Evolutionary conservation across 2,113 vertebrate genomes (phyloP).

Genomic region (Paradisaea rubra): DNA sequence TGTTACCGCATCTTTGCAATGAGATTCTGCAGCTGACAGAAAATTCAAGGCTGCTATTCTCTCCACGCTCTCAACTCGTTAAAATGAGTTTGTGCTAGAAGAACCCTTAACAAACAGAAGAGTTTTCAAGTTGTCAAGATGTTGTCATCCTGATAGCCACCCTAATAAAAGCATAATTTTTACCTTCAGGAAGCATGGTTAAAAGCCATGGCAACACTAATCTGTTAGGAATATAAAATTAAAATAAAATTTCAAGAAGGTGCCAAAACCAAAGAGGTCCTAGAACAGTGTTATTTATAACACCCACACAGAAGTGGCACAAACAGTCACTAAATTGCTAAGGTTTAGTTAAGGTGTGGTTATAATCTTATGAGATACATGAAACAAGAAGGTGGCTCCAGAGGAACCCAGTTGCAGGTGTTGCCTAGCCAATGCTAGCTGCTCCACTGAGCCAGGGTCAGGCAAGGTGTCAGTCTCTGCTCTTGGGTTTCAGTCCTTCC

Average conservation of each 20-base stretch:
- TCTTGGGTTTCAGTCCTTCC: background rate
- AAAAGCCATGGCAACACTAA: background rate
- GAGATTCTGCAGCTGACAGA: background rate
- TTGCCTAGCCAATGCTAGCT: background rate
- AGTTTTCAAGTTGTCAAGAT: background rate
- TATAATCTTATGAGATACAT: background rate
- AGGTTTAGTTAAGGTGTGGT: background rate
- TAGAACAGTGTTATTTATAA: background rate
- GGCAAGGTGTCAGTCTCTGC: background rate
- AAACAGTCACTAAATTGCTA: background rate
- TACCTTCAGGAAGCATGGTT: background rate
- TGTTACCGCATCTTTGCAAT: background rate
- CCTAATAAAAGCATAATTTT: background rate
- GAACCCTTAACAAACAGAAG: background rate
- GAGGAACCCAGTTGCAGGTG: background rate
- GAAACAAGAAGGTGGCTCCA: background rate
- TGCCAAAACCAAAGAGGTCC: background rate
- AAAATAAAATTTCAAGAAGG: background rate
- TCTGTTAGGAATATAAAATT: background rate
- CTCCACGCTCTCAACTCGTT: background rate
- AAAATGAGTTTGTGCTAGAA: background rate
- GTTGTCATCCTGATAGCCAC: background rate
- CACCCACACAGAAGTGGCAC: background rate
- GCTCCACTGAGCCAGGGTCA: background rate
- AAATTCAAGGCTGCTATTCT: background rate